Percentiles rank a stretch among this genome's conserved stretches.
Conservation (phyloP, 2,888 invertebrate genomes). For the Luperina testacea region DNA sequence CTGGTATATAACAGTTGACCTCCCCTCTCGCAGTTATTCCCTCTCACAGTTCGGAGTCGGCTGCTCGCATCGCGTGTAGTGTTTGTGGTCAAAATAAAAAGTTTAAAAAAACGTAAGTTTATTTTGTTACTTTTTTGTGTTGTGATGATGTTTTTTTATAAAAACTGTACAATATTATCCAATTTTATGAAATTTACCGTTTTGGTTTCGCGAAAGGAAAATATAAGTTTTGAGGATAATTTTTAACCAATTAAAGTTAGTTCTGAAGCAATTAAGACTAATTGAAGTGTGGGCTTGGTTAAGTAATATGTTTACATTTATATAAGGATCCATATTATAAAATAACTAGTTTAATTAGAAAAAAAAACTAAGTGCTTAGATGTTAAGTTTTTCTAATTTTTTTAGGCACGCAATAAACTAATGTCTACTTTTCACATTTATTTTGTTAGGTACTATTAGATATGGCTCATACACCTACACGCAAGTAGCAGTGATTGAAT, state of each 20-base stretch:
- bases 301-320: background rate
- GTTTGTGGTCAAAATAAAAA: constrained; percentile 63
- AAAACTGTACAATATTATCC: background rate
- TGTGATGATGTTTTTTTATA: constrained; percentile 5
- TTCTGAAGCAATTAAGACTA: constrained; percentile 5
- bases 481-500: constrained; percentile 24
- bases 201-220: constrained; percentile 13
- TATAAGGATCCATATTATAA: background rate
- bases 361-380: background rate
- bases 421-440: constrained; percentile 30
- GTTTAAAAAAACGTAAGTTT: constrained; percentile 75
- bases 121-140: constrained; percentile 31
- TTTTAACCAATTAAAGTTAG: constrained; percentile 1
- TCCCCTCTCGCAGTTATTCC: constrained; percentile 78
- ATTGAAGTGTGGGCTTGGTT: constrained; percentile 4
- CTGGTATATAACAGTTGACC: constrained; percentile 75
- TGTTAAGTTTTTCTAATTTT: background rate
- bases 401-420: constrained; percentile 24
- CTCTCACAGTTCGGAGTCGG: constrained; percentile 68
- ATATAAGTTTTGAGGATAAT: constrained; percentile 6
- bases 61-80: constrained; percentile 68
- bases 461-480: constrained; percentile 28
- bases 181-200: background rate
- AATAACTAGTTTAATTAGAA: background rate
- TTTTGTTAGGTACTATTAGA: background rate